Evolutionary conservation across 2,113 vertebrate species (phyloP), one percentile per base, ranked within the genome.

Genomic region (Amblyopsis rosae): DNA sequence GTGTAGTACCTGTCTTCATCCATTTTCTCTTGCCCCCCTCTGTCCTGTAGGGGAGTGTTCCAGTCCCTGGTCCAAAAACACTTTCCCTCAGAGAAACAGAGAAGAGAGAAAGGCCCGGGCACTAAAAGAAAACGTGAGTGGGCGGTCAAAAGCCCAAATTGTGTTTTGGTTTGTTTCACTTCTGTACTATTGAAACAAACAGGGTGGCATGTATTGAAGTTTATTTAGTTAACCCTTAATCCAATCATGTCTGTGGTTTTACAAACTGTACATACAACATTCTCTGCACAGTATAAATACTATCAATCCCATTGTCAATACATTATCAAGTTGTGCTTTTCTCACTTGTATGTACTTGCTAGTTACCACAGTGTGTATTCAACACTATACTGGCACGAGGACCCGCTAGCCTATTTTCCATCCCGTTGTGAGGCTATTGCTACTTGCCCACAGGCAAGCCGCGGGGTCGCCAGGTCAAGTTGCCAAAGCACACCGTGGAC

Each of bases 51-150:
- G 90, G 98, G 98, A 61, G 98, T 99, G 73, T 99, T 99, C 89
- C 94, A 96, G 85, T 98, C 98, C 17, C 93, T 99, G 55, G 96
- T 99, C 79, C 91, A 92, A 76, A 99, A 98, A 90, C 98, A 99
- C 91, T 99, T 99, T 87, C 98, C 97, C 55, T 96, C 95, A 62
- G 94, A 94, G 88, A 98, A 96, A 84, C 93, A 96, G 85, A 94
- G 92, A 88, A 92, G 95, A 76, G 97, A 99, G 82, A 96, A 96
- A 81, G 93, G 89, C 71, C 87, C 90, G 0, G 91, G 92, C 69
- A 93, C 79, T 76, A 99, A 98, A 81, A 95, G 97, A 79, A 99
- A 96, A 94, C 93, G 98, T 99, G 91, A 93, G 96, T 84, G 4
- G 41, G 56, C 35, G 13, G 13, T 3, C 41, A 15, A 45, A 16